These are phyloP conservation scores for Sepioteuthis lessoniana DNA, from an alignment of 2,888 invertebrate genomes.

Conservation along the genomic window DNA sequence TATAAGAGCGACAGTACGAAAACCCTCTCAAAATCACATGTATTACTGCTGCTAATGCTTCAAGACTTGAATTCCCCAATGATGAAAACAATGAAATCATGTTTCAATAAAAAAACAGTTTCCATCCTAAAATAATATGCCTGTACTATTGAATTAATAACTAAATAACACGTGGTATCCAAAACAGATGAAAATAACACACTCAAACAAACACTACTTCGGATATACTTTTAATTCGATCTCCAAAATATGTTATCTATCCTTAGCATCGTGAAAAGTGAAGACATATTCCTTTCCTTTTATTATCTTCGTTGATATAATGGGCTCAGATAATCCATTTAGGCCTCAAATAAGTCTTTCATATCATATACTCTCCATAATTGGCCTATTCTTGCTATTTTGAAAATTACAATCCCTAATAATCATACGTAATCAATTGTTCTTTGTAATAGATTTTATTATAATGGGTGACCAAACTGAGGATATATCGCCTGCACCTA, in stretches of 20 bases:
- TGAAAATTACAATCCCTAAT: background rate
- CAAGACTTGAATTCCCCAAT: background rate
- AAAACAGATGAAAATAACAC: background rate
- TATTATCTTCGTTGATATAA: background rate
- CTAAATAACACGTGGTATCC: background rate
- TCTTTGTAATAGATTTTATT: background rate
- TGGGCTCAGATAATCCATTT: background rate
- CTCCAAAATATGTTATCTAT: conserved; percentile 14
- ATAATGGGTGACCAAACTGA: background rate
- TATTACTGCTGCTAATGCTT: background rate
- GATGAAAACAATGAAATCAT: background rate
- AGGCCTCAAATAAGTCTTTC: background rate
- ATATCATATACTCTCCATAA: background rate
- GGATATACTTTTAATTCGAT: background rate
- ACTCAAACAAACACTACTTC: background rate
- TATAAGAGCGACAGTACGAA: background rate
- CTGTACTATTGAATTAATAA: background rate
- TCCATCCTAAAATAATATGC: background rate
- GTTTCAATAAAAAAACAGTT: background rate
- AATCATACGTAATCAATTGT: background rate
- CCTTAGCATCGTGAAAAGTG: background rate
- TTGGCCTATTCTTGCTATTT: background rate
- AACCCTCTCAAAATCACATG: background rate
- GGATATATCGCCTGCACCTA: background rate
- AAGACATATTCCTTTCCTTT: background rate